Base-by-base conservation (phyloP, 1,140 invertebrate genomes). In the Halictus rubicundus region DNA sequence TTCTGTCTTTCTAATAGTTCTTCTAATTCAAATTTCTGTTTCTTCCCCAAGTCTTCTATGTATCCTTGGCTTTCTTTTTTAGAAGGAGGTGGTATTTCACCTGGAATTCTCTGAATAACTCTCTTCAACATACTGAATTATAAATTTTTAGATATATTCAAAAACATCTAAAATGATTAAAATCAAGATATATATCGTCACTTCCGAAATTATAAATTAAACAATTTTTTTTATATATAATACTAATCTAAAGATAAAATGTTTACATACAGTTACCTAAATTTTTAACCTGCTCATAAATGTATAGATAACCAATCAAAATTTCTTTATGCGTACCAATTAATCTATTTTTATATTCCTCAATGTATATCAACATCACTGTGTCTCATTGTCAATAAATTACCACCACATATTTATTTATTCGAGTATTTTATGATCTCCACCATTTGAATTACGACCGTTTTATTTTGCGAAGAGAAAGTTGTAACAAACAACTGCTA, bases 1-100 rank as follows among this genome's bases (percentile, higher is more conserved):
- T 91, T 87, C 87, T 94, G 94, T 32, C 94, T 92, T 16, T 93
- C 90, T 46, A 93, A 89, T 14, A 94, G 88, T 70, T 95, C 94
- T 19, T 92, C 19, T 52, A 95, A 80, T 81, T 94, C 92, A 64
- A 89, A 84, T 59, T 89, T 91, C 12, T 83, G 82, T 37, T 93
- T 92, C n/a, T 90, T 92, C 21, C 81, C 80, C 3, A 94, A 84
- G 86, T 94, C 88, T n/a, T 91, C 91, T 32, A 93, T 90, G 64
- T 90, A 93, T 0, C 93, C 92, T 84, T 92, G 92, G 71, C 81
- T 83, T 66, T 92, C 88, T 78, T 88, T 90, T 77, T 88, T 93
- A 1, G 82, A 59, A 32, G 32, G 57, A 1, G 83, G 60, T 65
- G 82, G 69, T 66, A 89, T n/a, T 37, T 92, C 82, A 12, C 91